Evolutionary conservation across 2,888 invertebrate species (phyloP), one percentile per base, ranked within the genome.

Genomic region (Pterobdella sp.): DNA sequence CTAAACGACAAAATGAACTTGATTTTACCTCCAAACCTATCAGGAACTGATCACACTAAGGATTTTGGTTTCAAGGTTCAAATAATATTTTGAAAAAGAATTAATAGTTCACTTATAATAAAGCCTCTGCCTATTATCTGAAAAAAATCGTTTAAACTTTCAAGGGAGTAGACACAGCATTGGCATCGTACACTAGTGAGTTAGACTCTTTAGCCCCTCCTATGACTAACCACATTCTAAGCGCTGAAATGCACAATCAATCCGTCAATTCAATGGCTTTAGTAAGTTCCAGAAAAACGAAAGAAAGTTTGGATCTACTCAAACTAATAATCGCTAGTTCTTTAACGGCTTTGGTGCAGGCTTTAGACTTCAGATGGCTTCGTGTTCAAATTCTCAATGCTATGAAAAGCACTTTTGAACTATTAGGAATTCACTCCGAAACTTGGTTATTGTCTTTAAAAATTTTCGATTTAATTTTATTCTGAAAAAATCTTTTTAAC

Each of bases 171-270:
- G 79, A 79, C 65, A 77, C 74, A 1, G 78, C 79, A 3, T 78
- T 78, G 76, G 79, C 79, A 14, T 72, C 79, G 7, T 79, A 79
- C 64, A 74, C 74, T 73, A 78, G 79, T 1, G 79, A 79, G 72
- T 74, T 79, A 29, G 77, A 79, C 73, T 74, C 74, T 67, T 68
- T 79, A 22, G 78, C 77, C 22, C 74, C 74, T 37, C 76, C 78
- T 7, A 73, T 79, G 75, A 79, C 78, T 26, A 77, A 78, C 64
- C 79, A 79, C 69, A 78, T 78, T 52, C 68, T 78, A 35, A 77
- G 77, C 64, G 79, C 79, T 1, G 79, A 79, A 72, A 75, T 77
- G 74, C 77, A 78, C 74, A 79, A 79, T 74, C 79, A 79, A 73
- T 73, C 77, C 14, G 76, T 79, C 63, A 79, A 79, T 74, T 79